Base-by-base conservation (phyloP, 92 coral and sea anemone species). In the Epizoanthus stellaris region DNA sequence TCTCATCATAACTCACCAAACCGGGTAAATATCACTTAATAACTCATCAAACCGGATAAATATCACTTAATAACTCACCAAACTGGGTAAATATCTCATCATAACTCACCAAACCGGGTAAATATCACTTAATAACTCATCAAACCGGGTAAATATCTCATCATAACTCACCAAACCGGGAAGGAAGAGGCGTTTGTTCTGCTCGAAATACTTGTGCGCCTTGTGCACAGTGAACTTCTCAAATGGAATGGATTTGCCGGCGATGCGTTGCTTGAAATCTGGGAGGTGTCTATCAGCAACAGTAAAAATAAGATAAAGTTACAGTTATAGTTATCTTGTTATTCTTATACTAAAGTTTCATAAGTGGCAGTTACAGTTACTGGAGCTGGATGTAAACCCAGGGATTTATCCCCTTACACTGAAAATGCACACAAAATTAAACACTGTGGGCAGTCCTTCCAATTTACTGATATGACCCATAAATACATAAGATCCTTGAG, bases 191-290 rank as follows among this genome's bases (percentile, higher is more conserved):
- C 95, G 94, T 30, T 94, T 89, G 40, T 87, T 90, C 77, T 96
- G 98, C 62, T 89, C 87, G 84, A 94, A 93, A 65, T 94, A 96
- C 82, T 92, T 90, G 68, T 86, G 86, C 47, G 98, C 91, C 76
- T 95, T 96, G 85, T 94, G 94, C 61, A 96, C 91, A 23, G 95
- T 90, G 75, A 95, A 96, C 81, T 96, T 96, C 85, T 96, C 98
- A 72, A 96, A 96, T 10, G 99, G 98, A 84, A 96, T 93, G 14
- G 99, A 96, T 84, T 96, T 96, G 16, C 99, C 99, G 68, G 99
- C 99, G 36, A 96, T 94, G 21, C 99, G 93, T 75, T 96, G 99
- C 75, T 96, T 96, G 85, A 86, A 95, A 45, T 90, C 95, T 45
- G 98, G 98, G 14, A 95, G 92, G 14, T 90, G 98, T 59, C 98